Evolutionary conservation across 2,797 vertebrate genomes (phyloP).

Genomic region (Lacerta agilis): DNA sequence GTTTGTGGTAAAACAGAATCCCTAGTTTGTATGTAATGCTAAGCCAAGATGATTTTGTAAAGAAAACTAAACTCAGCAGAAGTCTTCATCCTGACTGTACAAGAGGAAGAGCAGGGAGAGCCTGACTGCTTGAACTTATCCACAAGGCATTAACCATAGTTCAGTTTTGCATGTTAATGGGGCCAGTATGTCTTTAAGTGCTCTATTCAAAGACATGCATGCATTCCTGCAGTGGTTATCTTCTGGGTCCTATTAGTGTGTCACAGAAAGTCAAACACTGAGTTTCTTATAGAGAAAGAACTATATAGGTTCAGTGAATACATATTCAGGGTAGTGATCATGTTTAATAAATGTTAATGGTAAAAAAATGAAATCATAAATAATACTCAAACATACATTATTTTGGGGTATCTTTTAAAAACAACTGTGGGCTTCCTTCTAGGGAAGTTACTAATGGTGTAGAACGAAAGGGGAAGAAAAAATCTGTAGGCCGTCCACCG

Average conservation of each 20-base stretch:
- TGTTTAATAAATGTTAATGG: neutral
- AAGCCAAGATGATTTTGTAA: too few species aligned
- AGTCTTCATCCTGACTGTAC: too few species aligned
- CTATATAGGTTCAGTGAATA: neutral
- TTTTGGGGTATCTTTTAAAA: neutral
- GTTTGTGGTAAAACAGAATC: too few species aligned
- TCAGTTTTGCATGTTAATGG: neutral
- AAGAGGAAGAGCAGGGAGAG: too few species aligned
- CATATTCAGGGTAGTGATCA: neutral
- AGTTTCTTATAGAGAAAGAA: neutral
- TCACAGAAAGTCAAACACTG: neutral
- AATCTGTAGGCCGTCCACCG: slow-evolving; percentile 85
- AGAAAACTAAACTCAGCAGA: too few species aligned
- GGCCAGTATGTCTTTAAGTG: too few species aligned
- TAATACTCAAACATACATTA: neutral
- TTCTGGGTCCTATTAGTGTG: neutral
- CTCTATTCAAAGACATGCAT: neutral
- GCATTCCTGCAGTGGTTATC: neutral
- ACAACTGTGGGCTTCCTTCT: slow-evolving; percentile 63
- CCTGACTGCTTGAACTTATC: too few species aligned
- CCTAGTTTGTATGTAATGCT: too few species aligned
- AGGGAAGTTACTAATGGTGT: slow-evolving; percentile 89
- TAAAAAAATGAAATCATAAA: neutral
- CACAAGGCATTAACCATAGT: too few species aligned
- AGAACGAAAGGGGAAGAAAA: slow-evolving; percentile 91